Conservation (phyloP, 2,797 vertebrate genomes). For the Ispidina picta region DNA sequence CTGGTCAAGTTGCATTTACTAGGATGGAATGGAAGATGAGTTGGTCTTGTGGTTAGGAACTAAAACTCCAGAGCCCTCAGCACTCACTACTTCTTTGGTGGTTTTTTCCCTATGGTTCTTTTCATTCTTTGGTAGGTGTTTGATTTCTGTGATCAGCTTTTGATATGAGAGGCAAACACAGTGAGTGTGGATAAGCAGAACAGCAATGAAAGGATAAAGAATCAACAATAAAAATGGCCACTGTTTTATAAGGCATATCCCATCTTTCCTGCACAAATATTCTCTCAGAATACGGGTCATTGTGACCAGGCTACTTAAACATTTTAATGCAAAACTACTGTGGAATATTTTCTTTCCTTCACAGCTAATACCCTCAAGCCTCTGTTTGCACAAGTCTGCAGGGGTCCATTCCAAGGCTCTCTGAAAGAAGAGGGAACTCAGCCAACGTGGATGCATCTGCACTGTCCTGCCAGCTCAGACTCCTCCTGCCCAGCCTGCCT, state of each 20-base stretch:
- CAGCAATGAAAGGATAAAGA: not conserved
- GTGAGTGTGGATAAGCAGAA: not conserved
- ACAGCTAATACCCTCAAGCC: not conserved
- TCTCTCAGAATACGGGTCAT: not conserved
- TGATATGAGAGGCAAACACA: not conserved
- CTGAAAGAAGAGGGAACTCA: not conserved
- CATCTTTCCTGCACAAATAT: not conserved
- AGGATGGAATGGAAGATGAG: not conserved
- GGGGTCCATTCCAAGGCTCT: not conserved
- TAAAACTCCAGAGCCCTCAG: not conserved
- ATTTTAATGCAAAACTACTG: not conserved
- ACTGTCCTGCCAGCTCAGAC: not conserved
- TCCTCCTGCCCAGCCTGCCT: not conserved
- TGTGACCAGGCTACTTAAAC: not conserved
- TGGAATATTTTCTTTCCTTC: not conserved
- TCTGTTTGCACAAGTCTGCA: slow-evolving; percentile 32
- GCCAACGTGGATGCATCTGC: not conserved
- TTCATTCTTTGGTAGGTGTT: not conserved
- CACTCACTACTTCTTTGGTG: no score
- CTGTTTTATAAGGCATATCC: not conserved
- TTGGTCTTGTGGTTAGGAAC: not conserved
- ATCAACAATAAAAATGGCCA: not conserved
- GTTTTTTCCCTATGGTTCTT: not conserved
- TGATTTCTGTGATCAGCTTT: not conserved
- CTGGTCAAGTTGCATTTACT: not conserved